Evolutionary conservation across 1,140 invertebrate species (phyloP), one percentile per base, ranked within the genome.

Genomic region (Lepidurus couesii): DNA sequence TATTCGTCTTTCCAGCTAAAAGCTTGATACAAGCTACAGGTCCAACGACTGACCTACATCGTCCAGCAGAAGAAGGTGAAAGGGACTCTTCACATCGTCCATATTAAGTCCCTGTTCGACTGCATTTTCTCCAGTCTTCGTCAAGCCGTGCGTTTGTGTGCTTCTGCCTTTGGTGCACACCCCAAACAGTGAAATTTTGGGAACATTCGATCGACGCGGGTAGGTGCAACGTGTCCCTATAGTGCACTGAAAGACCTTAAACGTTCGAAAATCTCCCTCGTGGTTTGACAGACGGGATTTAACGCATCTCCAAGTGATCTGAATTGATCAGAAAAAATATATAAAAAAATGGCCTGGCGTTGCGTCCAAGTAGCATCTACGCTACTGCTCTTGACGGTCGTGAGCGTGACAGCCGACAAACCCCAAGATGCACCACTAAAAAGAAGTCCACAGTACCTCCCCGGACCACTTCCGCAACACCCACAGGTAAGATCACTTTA

Each of bases 31-130:
- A 1, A 65, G 53, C 53, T 65, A 65, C 53, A 65, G 53, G 53
- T 65, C 21, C 21, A 65, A 65, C 34, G 34, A 34, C 53, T 65
- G 53, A 65, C 53, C 53, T 65, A 65, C 53, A 65, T 65, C 53
- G 53, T 65, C 53, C 53, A 65, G 53, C 53, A 13, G 21, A 21
- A 13, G 53, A 65, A 65, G 53, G 53, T 65, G 53, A 65, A 65
- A 65, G 53, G 53, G 53, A 65, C 53, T 65, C 53, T 21, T 34
- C 53, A 6, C 53, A 6, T 65, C 53, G 53, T 65, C 53, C 53
- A 65, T 65, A 65, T 65, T 65, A 65, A 65, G 53, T 65, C 53
- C 47, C 53, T 7, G 53, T 21, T 7, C 53, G 53, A 3, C 53
- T 7, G 13, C 53, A 65, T 65, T 65, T 65, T 65, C 53, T 65